Base-by-base conservation (phyloP, 1,140 invertebrate species). In the Atta texana region DNA sequence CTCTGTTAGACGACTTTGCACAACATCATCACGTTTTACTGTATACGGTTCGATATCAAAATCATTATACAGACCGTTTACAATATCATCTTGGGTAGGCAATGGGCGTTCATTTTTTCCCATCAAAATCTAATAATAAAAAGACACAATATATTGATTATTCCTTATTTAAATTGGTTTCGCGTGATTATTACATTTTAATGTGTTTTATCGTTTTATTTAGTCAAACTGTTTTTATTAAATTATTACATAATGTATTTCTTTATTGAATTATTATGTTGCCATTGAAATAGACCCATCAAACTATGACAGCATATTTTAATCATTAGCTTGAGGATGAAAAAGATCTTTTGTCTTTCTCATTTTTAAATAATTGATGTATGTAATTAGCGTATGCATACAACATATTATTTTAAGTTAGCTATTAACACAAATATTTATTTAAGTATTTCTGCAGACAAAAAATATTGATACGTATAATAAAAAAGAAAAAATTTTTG, bases 1-100 rank as follows among this genome's bases (percentile, higher is more conserved):
- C 84, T 97, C 95, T 14, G 96, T 97, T 6, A 98, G 89, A 31
- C 92, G 92, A 80, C 93, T 95, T 91, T 94, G 85, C 86, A 92
- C 89, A 34, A 93, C 93, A 90, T 89, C 88, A 90, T 95, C 94
- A 87, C 94, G 68, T 49, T 90, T 64, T 0, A 95, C 93, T 89
- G 93, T 91, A 93, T 96, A 97, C 0, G 96, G 96, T 44, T 94
- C 87, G 24, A 96, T 93, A 12, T 94, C 90, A 21, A 3, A 51
- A 51, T 94, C 88, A 3, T 92, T 77, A 78, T 95, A 96, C 85
- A 96, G 94, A 57, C 95, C 92, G 4, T 95, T 90, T 57, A 94
- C 85, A 6, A 97, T 95, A 16, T 96, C 95, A 18, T 96, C 87
- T 28, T 94, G 86, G 8, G 94, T 93, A 0, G 97, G 97, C 69